These are phyloP conservation scores for Fregetta grallaria DNA, from an alignment of 2,113 vertebrate genomes.

Conservation along the genomic window DNA sequence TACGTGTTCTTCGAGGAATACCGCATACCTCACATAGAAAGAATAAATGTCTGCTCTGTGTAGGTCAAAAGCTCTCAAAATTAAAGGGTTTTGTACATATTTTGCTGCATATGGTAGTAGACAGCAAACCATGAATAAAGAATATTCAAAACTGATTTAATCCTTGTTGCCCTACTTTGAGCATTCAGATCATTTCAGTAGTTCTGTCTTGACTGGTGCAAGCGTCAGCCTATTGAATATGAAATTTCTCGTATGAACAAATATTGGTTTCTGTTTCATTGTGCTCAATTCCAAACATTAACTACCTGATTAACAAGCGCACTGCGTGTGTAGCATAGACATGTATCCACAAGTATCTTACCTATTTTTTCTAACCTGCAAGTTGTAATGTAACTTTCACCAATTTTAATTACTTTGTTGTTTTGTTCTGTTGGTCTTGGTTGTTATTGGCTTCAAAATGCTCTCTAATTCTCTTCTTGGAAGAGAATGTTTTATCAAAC, in stretches of 20 bases:
- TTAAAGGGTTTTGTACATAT: not conserved
- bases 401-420: not conserved
- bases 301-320: not conserved
- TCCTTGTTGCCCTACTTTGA: not conserved
- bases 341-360: not conserved
- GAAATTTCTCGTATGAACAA: not conserved
- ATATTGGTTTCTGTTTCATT: not conserved
- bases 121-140: not conserved
- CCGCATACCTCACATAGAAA: not conserved
- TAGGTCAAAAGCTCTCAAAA: not conserved
- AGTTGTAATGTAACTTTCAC: not conserved
- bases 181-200: not conserved
- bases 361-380: not conserved
- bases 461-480: not conserved
- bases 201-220: not conserved
- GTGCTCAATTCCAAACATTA: not conserved
- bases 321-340: fast-evolving
- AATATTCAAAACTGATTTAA: not conserved
- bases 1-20: not conserved
- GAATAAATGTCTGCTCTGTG: not conserved
- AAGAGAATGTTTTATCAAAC: not conserved
- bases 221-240: not conserved
- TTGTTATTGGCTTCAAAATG: not conserved
- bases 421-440: not conserved
- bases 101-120: not conserved